phyloP scores from a whole-genome alignment of 2,797 vertebrate species.

The Zenarchopterus dispar region DNA sequence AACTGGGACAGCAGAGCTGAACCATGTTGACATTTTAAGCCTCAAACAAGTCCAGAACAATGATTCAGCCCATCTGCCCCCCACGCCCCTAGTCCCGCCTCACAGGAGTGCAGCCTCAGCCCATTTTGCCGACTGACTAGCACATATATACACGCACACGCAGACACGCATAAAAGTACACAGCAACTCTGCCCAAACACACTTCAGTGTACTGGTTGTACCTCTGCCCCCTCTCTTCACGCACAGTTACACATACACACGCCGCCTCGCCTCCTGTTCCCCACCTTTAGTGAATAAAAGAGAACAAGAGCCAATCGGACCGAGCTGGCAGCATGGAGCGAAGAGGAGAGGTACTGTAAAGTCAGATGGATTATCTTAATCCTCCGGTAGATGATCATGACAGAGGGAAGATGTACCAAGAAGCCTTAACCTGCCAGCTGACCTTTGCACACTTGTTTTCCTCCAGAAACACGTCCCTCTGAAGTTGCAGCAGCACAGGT shows the following conservation, averaged over 20 bases:
- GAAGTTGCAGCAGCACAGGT: slow-evolving; percentile 32
- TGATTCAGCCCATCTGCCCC: slow-evolving; percentile 75
- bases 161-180: slow-evolving; percentile 58
- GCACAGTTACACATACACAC: slow-evolving; percentile 52
- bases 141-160: slow-evolving; percentile 38
- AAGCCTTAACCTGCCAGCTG: slow-evolving; percentile 51
- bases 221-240: slow-evolving; percentile 49
- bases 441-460: slow-evolving; percentile 47
- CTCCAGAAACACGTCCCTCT: slow-evolving; percentile 31
- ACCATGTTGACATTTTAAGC: slow-evolving; percentile 84
- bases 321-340: slow-evolving; percentile 69
- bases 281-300: slow-evolving; percentile 71
- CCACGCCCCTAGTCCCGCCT: slow-evolving; percentile 25
- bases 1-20: slow-evolving; percentile 82
- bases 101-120: slow-evolving; percentile 75
- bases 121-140: slow-evolving; percentile 65
- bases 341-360: slow-evolving; percentile 75
- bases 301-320: slow-evolving; percentile 74
- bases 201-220: slow-evolving; percentile 32
- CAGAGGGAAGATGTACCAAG: slow-evolving; percentile 68
- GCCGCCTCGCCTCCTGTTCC: slow-evolving; percentile 58
- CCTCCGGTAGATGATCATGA: slow-evolving; percentile 69
- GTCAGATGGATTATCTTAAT: slow-evolving; percentile 81
- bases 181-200: slow-evolving; percentile 59
- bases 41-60: slow-evolving; percentile 82